These are phyloP conservation scores for Pavo muticus DNA, from an alignment of 2,113 vertebrate genomes.

Conservation along the genomic window DNA sequence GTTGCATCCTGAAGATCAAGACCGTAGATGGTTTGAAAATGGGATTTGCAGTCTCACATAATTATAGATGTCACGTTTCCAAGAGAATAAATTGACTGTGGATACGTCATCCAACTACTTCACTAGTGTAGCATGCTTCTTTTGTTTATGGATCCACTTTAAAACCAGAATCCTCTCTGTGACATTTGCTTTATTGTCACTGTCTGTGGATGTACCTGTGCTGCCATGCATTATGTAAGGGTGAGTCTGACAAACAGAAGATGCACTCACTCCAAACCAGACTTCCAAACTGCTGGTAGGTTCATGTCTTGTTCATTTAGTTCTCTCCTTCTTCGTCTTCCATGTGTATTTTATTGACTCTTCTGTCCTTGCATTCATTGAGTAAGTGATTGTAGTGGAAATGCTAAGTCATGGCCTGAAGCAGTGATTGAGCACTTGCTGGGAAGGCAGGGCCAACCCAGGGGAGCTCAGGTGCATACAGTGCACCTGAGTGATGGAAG, in stretches of 20 bases:
- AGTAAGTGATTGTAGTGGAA: neutral
- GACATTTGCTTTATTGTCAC: neutral
- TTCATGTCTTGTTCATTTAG: neutral
- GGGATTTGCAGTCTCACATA: neutral
- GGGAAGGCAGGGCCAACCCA: too few relatives aligned
- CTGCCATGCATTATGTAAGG: neutral
- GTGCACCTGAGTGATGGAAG: too few relatives aligned
- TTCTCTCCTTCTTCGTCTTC: neutral
- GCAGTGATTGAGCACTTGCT: too few relatives aligned
- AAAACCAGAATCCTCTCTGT: neutral
- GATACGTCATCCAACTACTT: neutral
- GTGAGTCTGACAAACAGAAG: neutral
- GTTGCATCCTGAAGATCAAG: neutral
- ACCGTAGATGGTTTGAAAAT: neutral
- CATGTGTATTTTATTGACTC: neutral
- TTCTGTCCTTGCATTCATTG: neutral
- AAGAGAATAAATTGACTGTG: neutral
- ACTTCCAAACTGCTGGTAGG: neutral
- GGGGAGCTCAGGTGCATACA: too few relatives aligned
- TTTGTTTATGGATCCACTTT: neutral
- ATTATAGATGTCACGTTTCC: neutral
- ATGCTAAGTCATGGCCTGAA: too few relatives aligned
- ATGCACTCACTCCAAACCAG: neutral
- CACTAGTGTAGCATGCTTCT: neutral
- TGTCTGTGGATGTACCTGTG: neutral